Conservation (phyloP, 2,113 vertebrate genomes). For the Brienomyrus longianalis region DNA sequence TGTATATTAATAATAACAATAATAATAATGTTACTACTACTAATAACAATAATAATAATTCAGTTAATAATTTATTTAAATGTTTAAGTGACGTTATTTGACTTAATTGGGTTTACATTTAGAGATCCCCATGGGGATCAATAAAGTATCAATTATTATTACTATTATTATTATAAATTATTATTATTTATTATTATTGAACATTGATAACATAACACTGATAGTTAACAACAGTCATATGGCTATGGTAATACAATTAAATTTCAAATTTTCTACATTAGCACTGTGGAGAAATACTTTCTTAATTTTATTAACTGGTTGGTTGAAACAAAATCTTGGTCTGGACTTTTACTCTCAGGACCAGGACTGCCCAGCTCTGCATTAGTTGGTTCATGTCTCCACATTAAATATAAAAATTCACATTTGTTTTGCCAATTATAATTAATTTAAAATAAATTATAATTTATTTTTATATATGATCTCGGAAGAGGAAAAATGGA, state of each 20-base stretch:
- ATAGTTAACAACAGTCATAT: not conserved
- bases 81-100: not conserved
- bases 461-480: not conserved
- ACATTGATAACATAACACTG: not conserved
- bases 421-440: too few relatives aligned
- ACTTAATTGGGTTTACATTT: not conserved
- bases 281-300: not conserved
- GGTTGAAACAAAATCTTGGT: not conserved
- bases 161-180: too few relatives aligned
- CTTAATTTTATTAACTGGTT: not conserved
- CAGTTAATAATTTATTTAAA: not conserved
- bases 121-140: too few relatives aligned
- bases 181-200: too few relatives aligned
- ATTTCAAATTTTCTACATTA: not conserved
- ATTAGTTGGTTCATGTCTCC: not conserved
- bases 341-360: not conserved
- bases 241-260: not conserved
- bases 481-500: not conserved
- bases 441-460: too few relatives aligned
- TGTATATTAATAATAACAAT: not conserved
- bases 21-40: not conserved
- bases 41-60: not conserved
- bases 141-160: too few relatives aligned
- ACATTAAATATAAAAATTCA: not conserved
- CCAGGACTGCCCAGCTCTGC: not conserved